Evolutionary conservation across 2,888 invertebrate species (phyloP).

Genomic region (Lycia hirtaria): DNA sequence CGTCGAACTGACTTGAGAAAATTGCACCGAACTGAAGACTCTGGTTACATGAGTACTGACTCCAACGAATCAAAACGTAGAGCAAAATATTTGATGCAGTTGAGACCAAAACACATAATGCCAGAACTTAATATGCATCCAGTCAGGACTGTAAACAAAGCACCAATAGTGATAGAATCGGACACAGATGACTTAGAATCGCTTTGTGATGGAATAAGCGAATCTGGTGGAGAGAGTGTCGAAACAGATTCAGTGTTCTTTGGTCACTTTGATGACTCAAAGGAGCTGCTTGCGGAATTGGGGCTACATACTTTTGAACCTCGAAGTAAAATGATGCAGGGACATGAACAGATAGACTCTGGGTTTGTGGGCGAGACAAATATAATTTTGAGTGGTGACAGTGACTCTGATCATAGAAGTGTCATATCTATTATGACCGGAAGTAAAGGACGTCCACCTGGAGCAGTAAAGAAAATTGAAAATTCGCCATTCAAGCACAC

Average conservation of each 20-base stretch:
- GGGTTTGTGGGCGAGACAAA: slow-evolving; percentile 79
- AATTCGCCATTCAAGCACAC: slow-evolving; percentile 71
- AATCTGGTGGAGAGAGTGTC: slow-evolving; percentile 94
- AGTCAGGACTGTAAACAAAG: slow-evolving; percentile 54
- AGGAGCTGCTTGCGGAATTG: slow-evolving; percentile 73
- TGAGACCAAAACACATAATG: slow-evolving; percentile 64
- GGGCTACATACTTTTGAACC: slow-evolving; percentile 63
- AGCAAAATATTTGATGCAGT: slow-evolving; percentile 77
- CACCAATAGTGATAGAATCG: slow-evolving; percentile 74
- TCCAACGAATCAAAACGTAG: slow-evolving; percentile 87
- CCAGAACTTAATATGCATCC: slow-evolving; percentile 56
- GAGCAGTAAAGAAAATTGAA: slow-evolving; percentile 65
- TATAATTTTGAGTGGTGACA: slow-evolving; percentile 78
- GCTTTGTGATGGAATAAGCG: slow-evolving; percentile 91
- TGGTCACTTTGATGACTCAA: slow-evolving; percentile 87
- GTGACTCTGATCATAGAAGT: slow-evolving; percentile 80
- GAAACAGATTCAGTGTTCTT: slow-evolving; percentile 95
- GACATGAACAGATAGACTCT: slow-evolving; percentile 76
- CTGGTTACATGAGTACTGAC: slow-evolving; percentile 94
- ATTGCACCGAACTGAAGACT: slow-evolving; percentile 87
- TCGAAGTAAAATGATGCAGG: slow-evolving; percentile 53
- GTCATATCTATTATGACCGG: slow-evolving; percentile 80
- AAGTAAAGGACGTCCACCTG: slow-evolving; percentile 66
- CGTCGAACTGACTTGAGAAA: slow-evolving; percentile 73
- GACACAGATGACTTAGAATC: slow-evolving; percentile 92